Conservation (phyloP, 2,797 vertebrate genomes). For the Carcharodon carcharias region DNA sequence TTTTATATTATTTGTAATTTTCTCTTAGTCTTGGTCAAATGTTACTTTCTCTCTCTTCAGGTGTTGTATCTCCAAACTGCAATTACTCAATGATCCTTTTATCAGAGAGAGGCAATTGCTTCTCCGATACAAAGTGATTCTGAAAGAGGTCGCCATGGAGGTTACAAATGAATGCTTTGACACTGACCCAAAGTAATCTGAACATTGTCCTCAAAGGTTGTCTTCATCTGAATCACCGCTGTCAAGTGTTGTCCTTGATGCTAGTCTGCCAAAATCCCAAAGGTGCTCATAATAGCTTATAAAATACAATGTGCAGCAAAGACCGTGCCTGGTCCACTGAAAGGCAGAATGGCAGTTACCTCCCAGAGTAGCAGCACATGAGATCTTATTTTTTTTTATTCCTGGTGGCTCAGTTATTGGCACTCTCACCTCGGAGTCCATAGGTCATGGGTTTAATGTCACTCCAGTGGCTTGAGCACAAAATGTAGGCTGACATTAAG, state of each 20-base stretch:
- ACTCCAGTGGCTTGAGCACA: neutral
- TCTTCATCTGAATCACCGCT: neutral
- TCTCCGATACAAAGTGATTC: constrained; percentile 4
- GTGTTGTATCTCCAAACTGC: neutral
- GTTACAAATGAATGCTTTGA: constrained; percentile 32
- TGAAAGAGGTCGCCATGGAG: neutral
- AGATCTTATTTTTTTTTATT: neutral
- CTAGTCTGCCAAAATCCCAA: neutral
- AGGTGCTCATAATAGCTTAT: neutral
- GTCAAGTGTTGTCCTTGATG: constrained; percentile 21
- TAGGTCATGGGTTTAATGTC: neutral
- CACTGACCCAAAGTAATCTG: constrained; percentile 23
- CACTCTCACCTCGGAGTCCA: neutral
- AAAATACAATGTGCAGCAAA: neutral
- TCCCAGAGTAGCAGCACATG: neutral
- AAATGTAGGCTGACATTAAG: neutral
- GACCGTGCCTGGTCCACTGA: neutral
- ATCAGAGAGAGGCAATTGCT: neutral
- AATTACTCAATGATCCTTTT: constrained; percentile 13
- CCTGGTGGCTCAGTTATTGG: neutral
- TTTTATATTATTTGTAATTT: constrained; percentile 15
- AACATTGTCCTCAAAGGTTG: constrained; percentile 16
- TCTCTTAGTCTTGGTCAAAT: neutral
- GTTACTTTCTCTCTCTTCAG: neutral
- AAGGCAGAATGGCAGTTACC: neutral